Evolutionary conservation across 2,888 invertebrate genomes (phyloP), one percentile per base, ranked within the genome.

Genomic region (Phortica okadai): DNA sequence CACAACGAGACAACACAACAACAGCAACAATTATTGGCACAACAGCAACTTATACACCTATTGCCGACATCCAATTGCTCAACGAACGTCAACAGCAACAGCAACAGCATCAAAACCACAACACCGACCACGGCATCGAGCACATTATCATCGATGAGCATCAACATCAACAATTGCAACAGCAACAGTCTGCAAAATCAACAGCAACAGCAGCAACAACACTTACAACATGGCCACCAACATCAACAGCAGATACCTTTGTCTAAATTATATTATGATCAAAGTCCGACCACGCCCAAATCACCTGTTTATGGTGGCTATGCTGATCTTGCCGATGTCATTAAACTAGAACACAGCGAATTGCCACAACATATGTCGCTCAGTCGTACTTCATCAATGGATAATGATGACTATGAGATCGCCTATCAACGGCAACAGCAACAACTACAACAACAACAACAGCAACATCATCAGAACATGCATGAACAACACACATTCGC

Each of bases 361-460:
- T 77, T 78, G 1, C 77, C 78, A 11, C 80, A 79, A 10, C 83
- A 85, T 75, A 81, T 88, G 59, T 70, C 85, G 76, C 82, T 90
- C 42, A 91, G 88, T 75, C 89, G 91, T 11, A 90, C 90, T 76
- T 85, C 90, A 7, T 91, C 91, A 0, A 82, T 91, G 75, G 92
- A 92, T 21, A 21, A 21, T 54, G 92, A 90, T 59, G 90, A 90
- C 6, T 90, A 90, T 50, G 90, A 91, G 62, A 84, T 84, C 16
- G 84, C 83, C 33, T 83, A 82, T 75, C 84, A 85, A 73, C 80
- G 81, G 25, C 87, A 86, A 42, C 84, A 86, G n/a, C 70, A 72
- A 56, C 70, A 72, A 50, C 33, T 70, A 7, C 87, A 83, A 50
- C 86, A 87, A 45, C 79, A 84, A 54, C 81, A 86, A 44, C 86